A percentile compares a stretch with the other conserved stretches of the same genome.
These are phyloP conservation scores for Naso thynnoides DNA, from an alignment of 2,797 vertebrate genomes.

Conservation along the genomic window DNA sequence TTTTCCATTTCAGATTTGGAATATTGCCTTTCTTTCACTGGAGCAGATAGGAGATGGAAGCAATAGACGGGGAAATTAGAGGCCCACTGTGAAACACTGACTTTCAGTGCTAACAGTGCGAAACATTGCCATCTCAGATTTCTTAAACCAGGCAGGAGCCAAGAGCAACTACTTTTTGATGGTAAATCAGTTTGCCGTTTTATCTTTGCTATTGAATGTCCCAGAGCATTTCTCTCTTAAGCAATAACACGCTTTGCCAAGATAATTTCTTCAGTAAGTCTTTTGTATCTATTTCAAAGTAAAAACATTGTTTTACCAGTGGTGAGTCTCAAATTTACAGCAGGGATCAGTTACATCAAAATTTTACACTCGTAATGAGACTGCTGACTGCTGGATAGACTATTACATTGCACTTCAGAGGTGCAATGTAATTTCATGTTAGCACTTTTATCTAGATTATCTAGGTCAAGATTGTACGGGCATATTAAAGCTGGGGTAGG, in stretches of 20 bases:
- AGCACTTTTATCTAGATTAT: neutral
- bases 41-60: conserved; percentile 69
- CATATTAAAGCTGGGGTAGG: no score
- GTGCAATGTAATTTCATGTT: conserved; percentile 19
- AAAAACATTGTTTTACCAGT: conserved; percentile 63
- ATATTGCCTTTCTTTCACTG: conserved; percentile 46
- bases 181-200: conserved; percentile 80
- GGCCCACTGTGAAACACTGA: conserved; percentile 61
- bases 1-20: conserved; percentile 72
- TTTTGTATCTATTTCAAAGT: conserved; percentile 62
- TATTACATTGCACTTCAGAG: conserved; percentile 4
- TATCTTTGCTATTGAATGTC: conserved; percentile 76
- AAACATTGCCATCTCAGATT: conserved; percentile 77
- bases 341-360: conserved; percentile 38
- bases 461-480: no score
- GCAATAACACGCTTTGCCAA: conserved; percentile 51
- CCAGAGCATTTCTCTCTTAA: conserved; percentile 63
- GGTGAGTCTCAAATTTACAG: conserved; percentile 57
- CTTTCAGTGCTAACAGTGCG: conserved; percentile 76
- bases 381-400: conserved; percentile 18
- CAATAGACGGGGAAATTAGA: conserved; percentile 78
- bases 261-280: conserved; percentile 50
- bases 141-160: conserved; percentile 64
- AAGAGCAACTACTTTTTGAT: conserved; percentile 80
- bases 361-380: conserved; percentile 47